These are phyloP conservation scores for Anolis sagrei DNA, from an alignment of 2,113 vertebrate species.

Conservation along the genomic window DNA sequence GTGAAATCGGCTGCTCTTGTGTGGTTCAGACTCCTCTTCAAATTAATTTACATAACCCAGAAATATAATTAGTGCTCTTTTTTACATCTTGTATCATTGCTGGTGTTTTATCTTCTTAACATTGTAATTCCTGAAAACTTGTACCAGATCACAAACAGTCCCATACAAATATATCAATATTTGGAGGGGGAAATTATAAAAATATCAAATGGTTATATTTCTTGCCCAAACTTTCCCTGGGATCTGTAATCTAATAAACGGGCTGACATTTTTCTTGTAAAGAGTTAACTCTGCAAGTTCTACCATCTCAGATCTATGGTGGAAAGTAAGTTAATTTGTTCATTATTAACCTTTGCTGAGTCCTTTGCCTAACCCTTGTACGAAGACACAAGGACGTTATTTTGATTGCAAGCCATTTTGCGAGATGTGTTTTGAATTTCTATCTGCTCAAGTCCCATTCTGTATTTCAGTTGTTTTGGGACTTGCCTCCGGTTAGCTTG, in stretches of 20 bases:
- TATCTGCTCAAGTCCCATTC: neutral
- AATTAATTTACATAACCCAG: neutral
- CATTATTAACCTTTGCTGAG: neutral
- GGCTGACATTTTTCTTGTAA: neutral
- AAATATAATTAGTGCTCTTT: neutral
- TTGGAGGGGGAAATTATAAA: neutral
- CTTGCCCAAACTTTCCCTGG: neutral
- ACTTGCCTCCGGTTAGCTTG: neutral
- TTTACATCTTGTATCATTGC: neutral
- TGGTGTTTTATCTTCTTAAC: neutral
- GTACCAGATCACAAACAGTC: neutral
- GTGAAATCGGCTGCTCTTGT: neutral
- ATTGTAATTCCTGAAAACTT: neutral
- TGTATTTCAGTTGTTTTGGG: neutral
- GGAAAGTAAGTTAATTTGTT: neutral
- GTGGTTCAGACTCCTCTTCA: neutral
- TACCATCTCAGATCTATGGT: neutral
- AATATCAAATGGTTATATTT: neutral
- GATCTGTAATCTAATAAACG: neutral
- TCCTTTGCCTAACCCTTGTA: neutral
- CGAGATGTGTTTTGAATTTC: constrained; percentile 4
- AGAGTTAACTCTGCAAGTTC: neutral
- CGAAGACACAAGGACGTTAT: neutral
- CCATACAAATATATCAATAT: neutral
- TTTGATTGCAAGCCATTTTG: neutral